phyloP scores from a whole-genome alignment of 2,113 vertebrate genomes.

The Arvicanthis niloticus region DNA sequence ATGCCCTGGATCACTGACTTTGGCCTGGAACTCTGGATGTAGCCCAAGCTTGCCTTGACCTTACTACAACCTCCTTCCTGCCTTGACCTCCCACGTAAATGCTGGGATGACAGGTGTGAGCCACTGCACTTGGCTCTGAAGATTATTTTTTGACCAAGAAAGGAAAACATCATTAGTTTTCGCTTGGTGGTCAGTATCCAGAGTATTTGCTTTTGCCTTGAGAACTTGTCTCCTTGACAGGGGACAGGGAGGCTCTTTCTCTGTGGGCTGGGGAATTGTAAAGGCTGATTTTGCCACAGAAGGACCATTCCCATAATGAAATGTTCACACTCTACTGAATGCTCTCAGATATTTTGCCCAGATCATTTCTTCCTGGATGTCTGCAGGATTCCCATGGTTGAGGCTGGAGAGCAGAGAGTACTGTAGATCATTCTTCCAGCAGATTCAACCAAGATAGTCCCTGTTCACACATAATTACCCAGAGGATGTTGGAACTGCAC shows the following conservation, averaged over 20 bases:
- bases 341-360: neutral
- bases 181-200: slow-evolving; percentile 51
- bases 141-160: slow-evolving; percentile 23
- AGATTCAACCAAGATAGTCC: slow-evolving; percentile 62
- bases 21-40: neutral
- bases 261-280: slow-evolving; percentile 18
- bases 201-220: slow-evolving; percentile 25
- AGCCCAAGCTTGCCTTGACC: neutral
- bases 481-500: neutral
- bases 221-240: neutral
- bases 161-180: slow-evolving; percentile 38
- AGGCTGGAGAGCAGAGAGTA: neutral
- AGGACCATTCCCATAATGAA: slow-evolving; percentile 44
- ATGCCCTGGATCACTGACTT: too few species aligned
- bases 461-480: slow-evolving; percentile 51
- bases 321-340: neutral
- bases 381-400: slow-evolving; percentile 56
- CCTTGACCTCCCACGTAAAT: neutral
- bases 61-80: neutral
- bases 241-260: neutral
- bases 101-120: neutral
- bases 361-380: slow-evolving; percentile 14
- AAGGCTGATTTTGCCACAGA: slow-evolving; percentile 28
- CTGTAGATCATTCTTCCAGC: slow-evolving; percentile 28
- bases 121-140: neutral